A percentile compares a stretch with the other conserved stretches of the same genome.
phyloP scores from a whole-genome alignment of 2,113 vertebrate species.

The Grammomys dolichurus region DNA sequence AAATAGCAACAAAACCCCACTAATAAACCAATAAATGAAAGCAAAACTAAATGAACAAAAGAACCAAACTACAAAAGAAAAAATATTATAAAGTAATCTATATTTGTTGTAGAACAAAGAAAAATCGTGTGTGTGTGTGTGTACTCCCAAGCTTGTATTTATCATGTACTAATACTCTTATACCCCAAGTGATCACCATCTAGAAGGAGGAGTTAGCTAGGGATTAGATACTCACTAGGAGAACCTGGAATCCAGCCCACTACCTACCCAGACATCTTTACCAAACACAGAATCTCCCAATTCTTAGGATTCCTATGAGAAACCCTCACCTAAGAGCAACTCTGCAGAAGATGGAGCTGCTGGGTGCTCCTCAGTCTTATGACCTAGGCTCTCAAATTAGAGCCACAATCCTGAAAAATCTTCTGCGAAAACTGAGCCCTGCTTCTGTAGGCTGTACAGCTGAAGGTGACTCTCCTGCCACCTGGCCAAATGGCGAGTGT shows the following conservation, averaged over 20 bases:
- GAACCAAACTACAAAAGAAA: background rate
- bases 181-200: fast-evolving
- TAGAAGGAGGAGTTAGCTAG: background rate
- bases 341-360: background rate
- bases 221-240: background rate
- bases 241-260: background rate
- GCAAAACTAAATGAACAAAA: background rate
- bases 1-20: background rate
- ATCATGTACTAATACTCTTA: background rate
- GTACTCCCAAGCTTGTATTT: background rate
- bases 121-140: background rate
- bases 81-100: background rate
- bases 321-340: background rate
- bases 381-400: background rate
- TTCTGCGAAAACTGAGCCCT: background rate
- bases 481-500: background rate
- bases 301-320: background rate
- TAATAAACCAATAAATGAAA: background rate
- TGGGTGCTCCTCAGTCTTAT: fast-evolving
- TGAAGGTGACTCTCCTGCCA: background rate
- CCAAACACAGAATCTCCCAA: background rate
- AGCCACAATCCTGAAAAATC: background rate
- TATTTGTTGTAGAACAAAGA: background rate
- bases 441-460: background rate
- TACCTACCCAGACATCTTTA: background rate